Evolutionary conservation across 2,888 invertebrate species (phyloP).

Genomic region (Hoplodrina ambigua): DNA sequence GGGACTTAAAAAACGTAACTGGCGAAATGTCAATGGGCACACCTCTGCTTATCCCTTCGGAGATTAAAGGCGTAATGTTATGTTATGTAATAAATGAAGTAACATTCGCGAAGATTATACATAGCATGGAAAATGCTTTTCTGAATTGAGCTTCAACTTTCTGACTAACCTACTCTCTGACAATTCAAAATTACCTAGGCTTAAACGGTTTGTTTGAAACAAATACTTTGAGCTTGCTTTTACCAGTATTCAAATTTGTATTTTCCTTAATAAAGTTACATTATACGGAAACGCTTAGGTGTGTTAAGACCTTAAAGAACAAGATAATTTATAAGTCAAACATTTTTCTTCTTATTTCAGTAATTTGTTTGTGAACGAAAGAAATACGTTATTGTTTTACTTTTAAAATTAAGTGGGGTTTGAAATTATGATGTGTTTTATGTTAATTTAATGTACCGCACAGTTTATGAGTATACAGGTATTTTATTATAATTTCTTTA

Average conservation of each 20-base stretch:
- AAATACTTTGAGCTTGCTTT: no score
- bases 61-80: no score
- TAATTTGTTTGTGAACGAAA: constrained; percentile 50
- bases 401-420: constrained; percentile 38
- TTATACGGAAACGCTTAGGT: neutral
- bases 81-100: no score
- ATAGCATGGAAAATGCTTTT: neutral
- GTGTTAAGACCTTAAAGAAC: constrained; percentile 16
- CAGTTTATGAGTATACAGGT: neutral
- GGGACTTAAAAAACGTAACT: no score
- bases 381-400: constrained; percentile 46
- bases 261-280: neutral
- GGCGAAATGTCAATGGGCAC: no score
- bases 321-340: constrained; percentile 42
- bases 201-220: no score
- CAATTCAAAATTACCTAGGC: no score
- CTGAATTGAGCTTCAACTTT: no score
- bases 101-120: neutral
- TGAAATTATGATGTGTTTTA: constrained; percentile 28
- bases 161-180: no score
- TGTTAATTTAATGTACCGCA: constrained; percentile 19
- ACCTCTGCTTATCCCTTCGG: no score
- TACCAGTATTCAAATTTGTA: no score
- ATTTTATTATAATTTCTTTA: neutral
- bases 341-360: constrained; percentile 33